A percentile compares a stretch with the other conserved stretches of the same genome.
phyloP scores from a whole-genome alignment of 2,113 vertebrate genomes.

The Thalassarche chlororhynchos region DNA sequence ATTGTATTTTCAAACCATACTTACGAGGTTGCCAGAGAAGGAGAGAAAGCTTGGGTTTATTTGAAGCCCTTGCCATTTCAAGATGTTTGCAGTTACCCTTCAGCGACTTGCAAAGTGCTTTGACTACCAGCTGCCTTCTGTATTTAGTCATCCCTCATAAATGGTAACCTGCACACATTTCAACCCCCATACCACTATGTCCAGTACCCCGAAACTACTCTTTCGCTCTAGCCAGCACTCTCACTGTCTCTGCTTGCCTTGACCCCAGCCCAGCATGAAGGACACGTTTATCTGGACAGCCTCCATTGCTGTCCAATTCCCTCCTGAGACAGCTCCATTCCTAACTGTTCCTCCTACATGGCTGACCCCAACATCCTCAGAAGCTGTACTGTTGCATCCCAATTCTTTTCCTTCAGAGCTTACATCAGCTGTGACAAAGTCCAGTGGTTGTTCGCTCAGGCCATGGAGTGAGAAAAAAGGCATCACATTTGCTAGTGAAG shows the following conservation, averaged over 20 bases:
- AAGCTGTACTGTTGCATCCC: background rate
- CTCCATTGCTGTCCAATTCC: fast-evolving
- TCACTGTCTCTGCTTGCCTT: background rate
- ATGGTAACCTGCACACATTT: background rate
- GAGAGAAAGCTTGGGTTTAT: background rate
- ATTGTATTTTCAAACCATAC: background rate
- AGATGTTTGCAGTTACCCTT: background rate
- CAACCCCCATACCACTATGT: background rate
- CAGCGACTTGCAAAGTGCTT: background rate
- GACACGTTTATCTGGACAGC: background rate
- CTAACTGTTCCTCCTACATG: background rate
- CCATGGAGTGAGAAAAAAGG: background rate
- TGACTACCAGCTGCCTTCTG: background rate
- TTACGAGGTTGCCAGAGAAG: background rate
- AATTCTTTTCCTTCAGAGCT: background rate
- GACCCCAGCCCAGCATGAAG: background rate
- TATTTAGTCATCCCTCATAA: background rate
- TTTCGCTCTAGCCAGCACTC: background rate
- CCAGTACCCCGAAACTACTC: background rate
- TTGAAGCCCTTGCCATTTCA: background rate
- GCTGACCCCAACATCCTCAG: background rate
- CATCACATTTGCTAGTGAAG: background rate
- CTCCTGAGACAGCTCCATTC: background rate
- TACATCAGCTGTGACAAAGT: background rate
- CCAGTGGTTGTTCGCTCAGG: background rate